Percentiles rank a stretch among this genome's conserved stretches.
These are phyloP conservation scores for Gulo gulo DNA, from an alignment of 2,113 vertebrate species.

Conservation along the genomic window DNA sequence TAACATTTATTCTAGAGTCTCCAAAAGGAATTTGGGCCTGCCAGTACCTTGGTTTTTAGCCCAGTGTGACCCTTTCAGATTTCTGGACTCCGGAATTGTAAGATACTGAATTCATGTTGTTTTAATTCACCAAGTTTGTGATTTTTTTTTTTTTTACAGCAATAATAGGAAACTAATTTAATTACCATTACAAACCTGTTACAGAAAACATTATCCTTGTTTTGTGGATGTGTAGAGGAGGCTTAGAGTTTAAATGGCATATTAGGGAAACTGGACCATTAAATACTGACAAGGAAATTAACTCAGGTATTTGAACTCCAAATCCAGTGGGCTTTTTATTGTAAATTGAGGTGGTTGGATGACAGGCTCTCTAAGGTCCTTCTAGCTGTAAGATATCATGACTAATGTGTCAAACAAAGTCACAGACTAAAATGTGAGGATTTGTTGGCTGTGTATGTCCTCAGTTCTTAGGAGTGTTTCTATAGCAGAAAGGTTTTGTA, in stretches of 20 bases:
- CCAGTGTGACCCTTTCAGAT: background rate
- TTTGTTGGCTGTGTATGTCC: background rate
- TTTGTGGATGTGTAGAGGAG: background rate
- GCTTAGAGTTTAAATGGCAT: background rate
- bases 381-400: background rate
- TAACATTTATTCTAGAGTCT: background rate
- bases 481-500: background rate
- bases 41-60: background rate
- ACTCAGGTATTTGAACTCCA: background rate
- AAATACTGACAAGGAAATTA: background rate
- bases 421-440: background rate
- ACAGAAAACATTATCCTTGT: background rate
- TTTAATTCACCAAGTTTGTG: background rate
- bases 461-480: background rate
- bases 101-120: background rate
- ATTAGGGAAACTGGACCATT: background rate
- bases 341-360: background rate
- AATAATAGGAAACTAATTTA: background rate
- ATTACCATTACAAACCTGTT: background rate
- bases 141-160: background rate
- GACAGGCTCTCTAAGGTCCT: background rate
- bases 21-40: background rate
- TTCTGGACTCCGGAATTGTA: background rate
- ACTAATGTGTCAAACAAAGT: constrained; percentile 12
- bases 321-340: background rate